Percentiles rank a stretch among this genome's conserved stretches.
Evolutionary conservation across 2,113 vertebrate genomes (phyloP).

Genomic region (Lamprotornis superbus): DNA sequence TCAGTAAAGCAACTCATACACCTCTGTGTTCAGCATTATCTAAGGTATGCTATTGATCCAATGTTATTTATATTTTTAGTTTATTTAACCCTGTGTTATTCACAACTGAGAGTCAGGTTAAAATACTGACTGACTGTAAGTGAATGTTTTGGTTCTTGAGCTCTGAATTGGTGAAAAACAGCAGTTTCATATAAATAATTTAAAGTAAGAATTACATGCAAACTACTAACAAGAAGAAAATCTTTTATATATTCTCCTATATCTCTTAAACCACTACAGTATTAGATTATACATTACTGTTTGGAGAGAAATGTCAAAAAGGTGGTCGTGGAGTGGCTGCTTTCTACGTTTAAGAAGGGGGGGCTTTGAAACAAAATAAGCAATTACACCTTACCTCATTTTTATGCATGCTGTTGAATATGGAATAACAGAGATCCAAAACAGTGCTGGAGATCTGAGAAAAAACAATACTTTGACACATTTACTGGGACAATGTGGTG

Average conservation of each 20-base stretch:
- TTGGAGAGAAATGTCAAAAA: background rate
- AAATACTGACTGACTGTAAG: conserved; percentile 43
- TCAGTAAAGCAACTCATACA: background rate
- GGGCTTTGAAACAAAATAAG: background rate
- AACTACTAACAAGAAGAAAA: background rate
- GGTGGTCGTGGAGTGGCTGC: background rate
- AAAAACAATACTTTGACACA: background rate
- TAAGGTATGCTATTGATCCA: background rate
- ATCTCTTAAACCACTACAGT: background rate
- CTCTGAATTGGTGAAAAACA: conserved; percentile 60
- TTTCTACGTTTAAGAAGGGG: background rate
- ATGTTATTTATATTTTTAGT: background rate
- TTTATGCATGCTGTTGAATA: conserved; percentile 61
- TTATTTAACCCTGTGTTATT: background rate
- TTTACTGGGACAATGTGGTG: background rate
- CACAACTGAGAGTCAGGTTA: background rate
- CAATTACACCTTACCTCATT: conserved; percentile 28
- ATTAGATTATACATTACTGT: background rate
- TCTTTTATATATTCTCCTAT: conserved; percentile 30
- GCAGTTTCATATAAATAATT: background rate
- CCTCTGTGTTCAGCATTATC: background rate
- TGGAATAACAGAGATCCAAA: conserved; percentile 70
- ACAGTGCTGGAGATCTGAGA: conserved; percentile 57
- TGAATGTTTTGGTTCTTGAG: background rate
- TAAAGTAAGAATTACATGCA: background rate